These are phyloP conservation scores for Corythornis leucogaster DNA, from an alignment of 2,797 vertebrate genomes.

Conservation along the genomic window DNA sequence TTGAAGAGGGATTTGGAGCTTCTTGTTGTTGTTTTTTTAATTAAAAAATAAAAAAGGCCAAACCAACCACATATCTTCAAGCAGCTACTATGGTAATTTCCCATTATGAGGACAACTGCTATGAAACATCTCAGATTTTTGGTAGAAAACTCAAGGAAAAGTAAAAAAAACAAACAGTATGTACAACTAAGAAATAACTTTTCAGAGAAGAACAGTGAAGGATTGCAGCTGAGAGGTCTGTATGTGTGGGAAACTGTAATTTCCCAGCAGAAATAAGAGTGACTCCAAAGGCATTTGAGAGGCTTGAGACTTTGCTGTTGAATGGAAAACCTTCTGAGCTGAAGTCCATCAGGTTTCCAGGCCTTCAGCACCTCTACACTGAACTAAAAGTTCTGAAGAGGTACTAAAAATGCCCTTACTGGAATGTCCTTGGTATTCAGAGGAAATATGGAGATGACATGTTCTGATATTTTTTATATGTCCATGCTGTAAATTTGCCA, in stretches of 20 bases:
- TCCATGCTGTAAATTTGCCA: conserved; percentile 18
- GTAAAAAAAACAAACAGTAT: not conserved
- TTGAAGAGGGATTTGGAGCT: too few species aligned
- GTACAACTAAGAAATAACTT: not conserved
- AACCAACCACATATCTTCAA: not conserved
- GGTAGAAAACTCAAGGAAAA: not conserved
- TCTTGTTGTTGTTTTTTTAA: not conserved
- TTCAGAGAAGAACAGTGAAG: not conserved
- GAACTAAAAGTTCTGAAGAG: conserved; percentile 2
- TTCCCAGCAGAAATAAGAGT: conserved; percentile 20
- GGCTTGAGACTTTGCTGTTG: not conserved
- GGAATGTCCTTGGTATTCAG: not conserved
- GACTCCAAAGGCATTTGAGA: not conserved
- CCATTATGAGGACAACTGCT: not conserved
- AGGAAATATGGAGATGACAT: not conserved
- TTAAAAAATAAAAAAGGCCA: not conserved
- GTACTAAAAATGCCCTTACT: not conserved
- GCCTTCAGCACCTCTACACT: not conserved
- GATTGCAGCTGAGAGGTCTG: not conserved
- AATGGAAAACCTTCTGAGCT: conserved; percentile 5
- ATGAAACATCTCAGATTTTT: not conserved
- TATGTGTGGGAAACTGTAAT: not conserved
- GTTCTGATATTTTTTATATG: not conserved
- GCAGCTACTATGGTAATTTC: not conserved
- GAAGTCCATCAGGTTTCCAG: not conserved